These are phyloP conservation scores for Peromyscus leucopus DNA, from an alignment of 2,113 vertebrate genomes.

Conservation along the genomic window DNA sequence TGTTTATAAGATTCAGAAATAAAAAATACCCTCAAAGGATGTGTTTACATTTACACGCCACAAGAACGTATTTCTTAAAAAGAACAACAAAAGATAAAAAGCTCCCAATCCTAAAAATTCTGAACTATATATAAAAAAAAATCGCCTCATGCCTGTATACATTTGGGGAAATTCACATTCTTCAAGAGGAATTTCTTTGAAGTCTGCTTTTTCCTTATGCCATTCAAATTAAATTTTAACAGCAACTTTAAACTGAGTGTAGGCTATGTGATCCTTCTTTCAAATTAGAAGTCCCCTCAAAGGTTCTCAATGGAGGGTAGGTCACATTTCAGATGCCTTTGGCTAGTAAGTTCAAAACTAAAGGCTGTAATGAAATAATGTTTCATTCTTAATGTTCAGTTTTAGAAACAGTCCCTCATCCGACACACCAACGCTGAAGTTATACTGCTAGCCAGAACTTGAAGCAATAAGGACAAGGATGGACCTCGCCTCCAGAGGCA, in stretches of 20 bases:
- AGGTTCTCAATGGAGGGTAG: background rate
- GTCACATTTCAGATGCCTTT: slow-evolving; percentile 19
- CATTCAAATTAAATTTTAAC: slow-evolving; percentile 38
- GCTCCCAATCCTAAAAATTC: background rate
- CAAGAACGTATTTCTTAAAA: background rate
- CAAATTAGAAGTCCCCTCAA: background rate
- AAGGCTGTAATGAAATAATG: background rate
- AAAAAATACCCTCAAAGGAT: background rate
- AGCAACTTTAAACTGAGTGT: background rate
- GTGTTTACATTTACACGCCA: background rate
- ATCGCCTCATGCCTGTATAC: background rate
- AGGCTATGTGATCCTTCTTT: background rate
- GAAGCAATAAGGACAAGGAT: background rate
- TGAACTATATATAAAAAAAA: background rate
- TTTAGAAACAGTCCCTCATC: background rate
- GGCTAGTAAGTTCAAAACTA: background rate
- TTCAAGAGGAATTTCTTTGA: slow-evolving; percentile 11
- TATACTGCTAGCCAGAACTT: background rate
- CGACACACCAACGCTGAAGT: background rate
- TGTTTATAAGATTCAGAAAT: background rate
- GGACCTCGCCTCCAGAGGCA: background rate
- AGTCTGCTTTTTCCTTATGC: background rate
- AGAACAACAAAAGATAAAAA: background rate
- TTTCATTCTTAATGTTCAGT: background rate
- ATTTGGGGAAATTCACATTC: background rate